A percentile compares a stretch with the other conserved stretches of the same genome.
Evolutionary conservation across 2,113 vertebrate genomes (phyloP).

Genomic region (Carassius carassius): DNA sequence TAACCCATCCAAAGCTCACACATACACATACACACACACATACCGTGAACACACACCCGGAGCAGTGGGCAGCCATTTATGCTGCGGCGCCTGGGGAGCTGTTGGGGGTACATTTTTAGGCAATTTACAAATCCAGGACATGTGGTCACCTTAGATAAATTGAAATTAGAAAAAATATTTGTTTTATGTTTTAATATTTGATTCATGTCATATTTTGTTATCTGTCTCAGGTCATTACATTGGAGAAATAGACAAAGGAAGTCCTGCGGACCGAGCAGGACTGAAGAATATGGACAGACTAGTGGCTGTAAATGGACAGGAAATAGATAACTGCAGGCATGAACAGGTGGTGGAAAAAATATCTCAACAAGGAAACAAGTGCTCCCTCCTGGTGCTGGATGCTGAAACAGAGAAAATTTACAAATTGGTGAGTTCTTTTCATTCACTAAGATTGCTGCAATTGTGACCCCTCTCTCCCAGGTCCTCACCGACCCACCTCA

Average conservation of each 20-base stretch:
- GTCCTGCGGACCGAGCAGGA: conserved; percentile 80
- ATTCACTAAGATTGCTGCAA: not conserved
- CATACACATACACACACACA: too few relatives aligned
- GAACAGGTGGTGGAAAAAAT: conserved; percentile 83
- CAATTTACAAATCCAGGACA: too few relatives aligned
- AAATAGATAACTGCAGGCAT: conserved; percentile 77
- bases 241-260: conserved; percentile 80
- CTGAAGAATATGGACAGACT: conserved; percentile 84
- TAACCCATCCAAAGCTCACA: too few relatives aligned
- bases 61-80: too few relatives aligned
- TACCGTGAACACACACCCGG: too few relatives aligned
- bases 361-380: conserved; percentile 74
- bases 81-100: too few relatives aligned
- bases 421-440: conserved; percentile 77
- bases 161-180: too few relatives aligned
- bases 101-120: too few relatives aligned
- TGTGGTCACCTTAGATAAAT: too few relatives aligned
- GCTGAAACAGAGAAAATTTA: conserved; percentile 82
- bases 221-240: conserved; percentile 79
- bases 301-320: conserved; percentile 83
- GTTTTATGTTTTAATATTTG: too few relatives aligned
- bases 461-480: too few relatives aligned
- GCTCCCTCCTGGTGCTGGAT: conserved; percentile 84
- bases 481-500: too few relatives aligned
- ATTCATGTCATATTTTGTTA: not conserved